A percentile compares a stretch with the other conserved stretches of the same genome.
Conservation (phyloP, 1,140 invertebrate genomes). For the Aethina tumida region DNA sequence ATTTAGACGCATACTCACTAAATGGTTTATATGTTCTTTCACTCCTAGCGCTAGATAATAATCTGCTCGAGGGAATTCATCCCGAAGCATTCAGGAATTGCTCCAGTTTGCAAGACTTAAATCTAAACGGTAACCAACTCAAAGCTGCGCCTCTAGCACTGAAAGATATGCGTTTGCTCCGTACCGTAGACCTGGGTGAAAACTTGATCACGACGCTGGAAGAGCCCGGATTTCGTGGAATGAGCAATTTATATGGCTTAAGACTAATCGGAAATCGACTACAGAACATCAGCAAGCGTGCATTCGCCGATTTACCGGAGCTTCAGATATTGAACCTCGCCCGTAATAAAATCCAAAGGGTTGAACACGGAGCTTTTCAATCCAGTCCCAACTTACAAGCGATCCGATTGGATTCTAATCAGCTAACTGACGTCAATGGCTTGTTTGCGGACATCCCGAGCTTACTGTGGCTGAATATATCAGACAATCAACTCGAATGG, state of each 20-base stretch:
- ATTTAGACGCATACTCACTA: constrained; percentile 64
- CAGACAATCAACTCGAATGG: constrained; percentile 79
- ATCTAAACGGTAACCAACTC: constrained; percentile 74
- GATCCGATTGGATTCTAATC: constrained; percentile 77
- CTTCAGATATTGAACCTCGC: constrained; percentile 84
- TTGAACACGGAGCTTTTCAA: constrained; percentile 76
- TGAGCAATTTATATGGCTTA: constrained; percentile 69
- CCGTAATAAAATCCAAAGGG: constrained; percentile 67
- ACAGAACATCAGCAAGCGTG: constrained; percentile 71
- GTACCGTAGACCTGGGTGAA: constrained; percentile 76
- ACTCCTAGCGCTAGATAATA: constrained; percentile 69
- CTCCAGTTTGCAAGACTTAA: constrained; percentile 72
- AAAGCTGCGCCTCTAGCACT: constrained; percentile 69
- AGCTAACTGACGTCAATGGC: constrained; percentile 72
- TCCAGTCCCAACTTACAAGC: constrained; percentile 71
- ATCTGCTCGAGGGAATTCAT: constrained; percentile 63
- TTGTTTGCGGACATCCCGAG: constrained; percentile 73
- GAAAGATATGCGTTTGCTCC: constrained; percentile 57
- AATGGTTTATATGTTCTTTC: constrained; percentile 71
- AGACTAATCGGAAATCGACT: constrained; percentile 80
- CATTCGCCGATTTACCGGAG: constrained; percentile 69
- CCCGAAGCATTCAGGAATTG: constrained; percentile 74
- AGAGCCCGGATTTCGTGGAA: constrained; percentile 69
- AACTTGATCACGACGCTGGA: constrained; percentile 69
- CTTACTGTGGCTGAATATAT: constrained; percentile 82